Conservation (phyloP, 2,888 invertebrate species). For the Microctonus brassicae region DNA sequence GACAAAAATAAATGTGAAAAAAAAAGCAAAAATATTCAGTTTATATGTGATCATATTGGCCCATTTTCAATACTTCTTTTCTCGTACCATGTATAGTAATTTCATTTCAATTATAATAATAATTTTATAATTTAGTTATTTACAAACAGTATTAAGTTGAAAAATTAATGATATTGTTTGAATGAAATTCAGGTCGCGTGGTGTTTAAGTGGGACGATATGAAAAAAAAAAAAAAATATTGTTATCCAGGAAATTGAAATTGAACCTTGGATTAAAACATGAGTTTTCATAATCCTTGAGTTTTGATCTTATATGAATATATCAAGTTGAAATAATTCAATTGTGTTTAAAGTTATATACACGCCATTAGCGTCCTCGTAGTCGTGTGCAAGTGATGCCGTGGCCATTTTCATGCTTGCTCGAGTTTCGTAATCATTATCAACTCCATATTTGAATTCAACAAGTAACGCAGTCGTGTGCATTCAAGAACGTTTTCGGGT, state of each 20-base stretch:
- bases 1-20: constrained; percentile 23
- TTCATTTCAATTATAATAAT: not conserved
- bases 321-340: not conserved
- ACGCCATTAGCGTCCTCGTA: constrained; percentile 39
- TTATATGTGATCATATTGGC: constrained; percentile 51
- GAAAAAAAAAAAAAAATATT: constrained; percentile 34
- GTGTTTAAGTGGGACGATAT: constrained; percentile 23
- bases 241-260: constrained; percentile 20
- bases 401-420: constrained; percentile 68
- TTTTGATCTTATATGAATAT: not conserved
- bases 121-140: not conserved
- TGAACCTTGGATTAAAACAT: constrained; percentile 5
- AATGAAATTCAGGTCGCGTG: constrained; percentile 4
- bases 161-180: not conserved
- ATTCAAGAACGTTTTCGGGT: not conserved
- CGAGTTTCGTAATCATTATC: constrained; percentile 69
- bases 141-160: not conserved
- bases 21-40: constrained; percentile 51
- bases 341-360: constrained; percentile 6
- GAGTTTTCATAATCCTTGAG: constrained; percentile 21
- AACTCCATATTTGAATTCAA: constrained; percentile 69
- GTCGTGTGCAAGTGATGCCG: constrained; percentile 64
- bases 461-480: constrained; percentile 56
- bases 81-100: not conserved
- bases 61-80: constrained; percentile 38